These are phyloP conservation scores for Bradypodion ventrale DNA, from an alignment of 2,797 vertebrate genomes.

Conservation along the genomic window DNA sequence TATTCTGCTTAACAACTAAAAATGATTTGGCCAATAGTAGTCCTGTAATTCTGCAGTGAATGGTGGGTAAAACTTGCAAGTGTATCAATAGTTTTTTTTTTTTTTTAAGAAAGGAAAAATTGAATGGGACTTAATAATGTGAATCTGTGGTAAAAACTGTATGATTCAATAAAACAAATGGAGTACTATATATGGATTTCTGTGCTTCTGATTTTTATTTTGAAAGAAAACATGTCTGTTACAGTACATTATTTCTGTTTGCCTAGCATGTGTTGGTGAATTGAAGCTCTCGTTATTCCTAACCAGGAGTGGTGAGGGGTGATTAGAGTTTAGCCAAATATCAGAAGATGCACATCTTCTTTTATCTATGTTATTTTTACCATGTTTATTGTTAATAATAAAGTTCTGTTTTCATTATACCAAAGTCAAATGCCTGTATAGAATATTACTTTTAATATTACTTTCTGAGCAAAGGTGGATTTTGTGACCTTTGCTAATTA, in stretches of 20 bases:
- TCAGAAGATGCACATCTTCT: neutral
- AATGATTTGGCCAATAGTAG: conserved; percentile 9
- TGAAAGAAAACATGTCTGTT: conserved; percentile 48
- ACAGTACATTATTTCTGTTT: conserved; percentile 43
- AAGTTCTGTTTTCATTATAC: conserved; percentile 32
- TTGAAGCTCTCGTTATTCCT: neutral
- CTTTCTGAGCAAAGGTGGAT: neutral
- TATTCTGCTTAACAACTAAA: conserved; percentile 49
- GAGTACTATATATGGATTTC: conserved; percentile 49
- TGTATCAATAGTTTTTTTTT: conserved; percentile 48
- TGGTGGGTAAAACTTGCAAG: conserved; percentile 51
- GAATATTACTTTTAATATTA: neutral
- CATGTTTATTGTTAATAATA: conserved; percentile 34
- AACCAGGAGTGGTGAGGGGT: neutral
- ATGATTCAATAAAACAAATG: conserved; percentile 47
- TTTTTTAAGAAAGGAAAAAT: conserved; percentile 37
- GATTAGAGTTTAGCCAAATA: neutral
- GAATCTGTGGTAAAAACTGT: conserved; percentile 53
- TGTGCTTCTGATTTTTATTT: conserved; percentile 59
- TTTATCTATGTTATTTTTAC: conserved; percentile 24
- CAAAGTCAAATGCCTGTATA: neutral
- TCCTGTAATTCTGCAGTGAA: conserved; percentile 49
- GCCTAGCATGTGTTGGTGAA: neutral
- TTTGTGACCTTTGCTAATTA: neutral
- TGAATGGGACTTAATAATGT: conserved; percentile 50